Percentiles rank a stretch among this genome's conserved stretches.
phyloP scores from a whole-genome alignment of 2,797 vertebrate species.

The Chelon labrosus region DNA sequence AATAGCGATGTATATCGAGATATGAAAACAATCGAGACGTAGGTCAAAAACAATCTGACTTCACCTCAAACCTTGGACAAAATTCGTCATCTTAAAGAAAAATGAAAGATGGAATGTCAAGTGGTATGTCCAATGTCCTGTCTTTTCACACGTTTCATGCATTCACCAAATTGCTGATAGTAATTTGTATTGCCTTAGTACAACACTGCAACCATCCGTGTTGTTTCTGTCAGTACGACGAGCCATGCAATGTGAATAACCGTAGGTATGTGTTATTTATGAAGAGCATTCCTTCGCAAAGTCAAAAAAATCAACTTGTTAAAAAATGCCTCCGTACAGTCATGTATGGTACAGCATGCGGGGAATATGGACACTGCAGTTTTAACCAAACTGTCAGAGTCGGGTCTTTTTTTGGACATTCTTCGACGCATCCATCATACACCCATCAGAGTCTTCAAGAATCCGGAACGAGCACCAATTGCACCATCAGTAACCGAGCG shows the following conservation, averaged over 20 bases:
- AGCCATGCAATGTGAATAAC: background rate
- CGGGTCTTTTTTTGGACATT: slow-evolving; percentile 35
- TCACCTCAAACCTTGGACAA: slow-evolving; percentile 12
- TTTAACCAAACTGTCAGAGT: slow-evolving; percentile 32
- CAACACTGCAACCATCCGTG: background rate
- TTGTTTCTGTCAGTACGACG: slow-evolving; percentile 1
- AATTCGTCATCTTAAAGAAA: background rate
- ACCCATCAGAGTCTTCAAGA: slow-evolving; percentile 45
- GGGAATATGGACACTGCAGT: slow-evolving; percentile 8
- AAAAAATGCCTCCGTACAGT: slow-evolving; percentile 4
- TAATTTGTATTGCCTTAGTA: slow-evolving; percentile 5
- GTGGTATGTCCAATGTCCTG: background rate
- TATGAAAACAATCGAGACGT: slow-evolving; percentile 22
- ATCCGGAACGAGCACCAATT: slow-evolving; percentile 62
- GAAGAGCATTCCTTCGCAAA: background rate
- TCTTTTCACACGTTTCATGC: background rate
- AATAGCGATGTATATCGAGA: background rate
- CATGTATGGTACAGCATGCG: background rate
- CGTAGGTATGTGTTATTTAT: background rate
- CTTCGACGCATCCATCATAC: slow-evolving; percentile 44
- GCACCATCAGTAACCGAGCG: slow-evolving; percentile 74
- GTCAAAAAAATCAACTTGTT: background rate
- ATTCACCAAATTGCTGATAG: background rate
- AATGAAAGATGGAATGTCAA: slow-evolving; percentile 7
- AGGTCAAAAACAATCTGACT: slow-evolving; percentile 14